Evolutionary conservation across 2,888 invertebrate genomes (phyloP), one percentile per base, ranked within the genome.

Genomic region (Troglohyphantes excavatus): DNA sequence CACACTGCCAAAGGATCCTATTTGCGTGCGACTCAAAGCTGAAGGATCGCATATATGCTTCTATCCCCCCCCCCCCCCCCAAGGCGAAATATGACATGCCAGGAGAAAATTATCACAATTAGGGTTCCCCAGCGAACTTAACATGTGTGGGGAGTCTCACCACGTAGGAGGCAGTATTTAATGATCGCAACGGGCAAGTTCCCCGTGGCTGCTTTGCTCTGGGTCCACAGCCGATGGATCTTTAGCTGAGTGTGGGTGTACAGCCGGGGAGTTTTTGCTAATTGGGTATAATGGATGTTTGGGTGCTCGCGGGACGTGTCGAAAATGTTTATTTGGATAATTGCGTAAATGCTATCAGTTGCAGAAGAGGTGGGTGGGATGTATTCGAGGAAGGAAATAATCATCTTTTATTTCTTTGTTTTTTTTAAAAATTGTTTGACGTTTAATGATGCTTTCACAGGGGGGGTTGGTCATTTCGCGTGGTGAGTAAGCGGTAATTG

Each of bases 71-170:
- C 61, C 5, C 11, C 53, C 53, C 26, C 26, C 27, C 13, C 6
- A 9, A 33, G 75, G 75, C 46, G 78, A 78, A 76, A 78, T 86
- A 86, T 78, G 76, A 76, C 76, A 68, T 39, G 85, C 78, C 27
- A n/a, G 23, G 33, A 21, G 76, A 86, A 86, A 86, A 86, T 86
- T 86, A 86, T 76, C 26, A 78, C 85, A 86, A 86, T 86, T 86
- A 86, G 61, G 76, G 67, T 86, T 67, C 53, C 39, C 68, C 27
- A 46, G 33, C 75, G 53, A 84, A 19, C 23, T 21, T 11, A 23
- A 67, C 85, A 86, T 78, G 85, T 86, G 85, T 33, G 19, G 19
- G 19, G 39, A 61, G 65, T 70, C 85, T 68, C 85, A 78, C 68
- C 78, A 75, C 29, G 61, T 81, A 53, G 78, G 78, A 33, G 63